These are phyloP conservation scores for Tenualosa ilisha DNA, from an alignment of 2,797 vertebrate species.

Conservation along the genomic window DNA sequence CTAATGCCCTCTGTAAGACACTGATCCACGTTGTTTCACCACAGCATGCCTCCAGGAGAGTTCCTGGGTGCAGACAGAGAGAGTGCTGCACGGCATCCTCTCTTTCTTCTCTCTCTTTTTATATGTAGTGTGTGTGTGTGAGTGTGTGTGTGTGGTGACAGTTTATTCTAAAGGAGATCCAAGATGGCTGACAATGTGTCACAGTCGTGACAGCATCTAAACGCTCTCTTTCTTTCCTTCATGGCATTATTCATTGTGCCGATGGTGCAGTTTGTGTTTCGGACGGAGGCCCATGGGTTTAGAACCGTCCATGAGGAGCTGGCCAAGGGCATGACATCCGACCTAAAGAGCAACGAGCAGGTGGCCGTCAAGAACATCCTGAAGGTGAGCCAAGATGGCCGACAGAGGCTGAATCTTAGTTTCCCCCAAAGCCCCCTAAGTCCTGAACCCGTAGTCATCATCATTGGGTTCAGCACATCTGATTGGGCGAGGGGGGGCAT, in stretches of 20 bases:
- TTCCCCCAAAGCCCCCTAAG: too few relatives aligned
- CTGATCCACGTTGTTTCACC: neutral
- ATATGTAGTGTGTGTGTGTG: neutral
- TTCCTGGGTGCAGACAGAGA: neutral
- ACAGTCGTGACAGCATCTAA: neutral
- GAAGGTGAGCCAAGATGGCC: constrained; percentile 74
- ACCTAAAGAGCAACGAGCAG: constrained; percentile 92
- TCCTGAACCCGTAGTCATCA: too few relatives aligned
- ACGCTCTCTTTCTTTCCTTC: constrained; percentile 14
- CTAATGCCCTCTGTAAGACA: neutral
- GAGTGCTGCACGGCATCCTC: neutral
- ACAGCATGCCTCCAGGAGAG: neutral
- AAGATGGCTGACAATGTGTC: constrained; percentile 1
- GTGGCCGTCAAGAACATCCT: constrained; percentile 85
- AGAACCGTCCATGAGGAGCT: constrained; percentile 93
- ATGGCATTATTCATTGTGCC: neutral
- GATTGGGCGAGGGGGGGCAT: too few relatives aligned
- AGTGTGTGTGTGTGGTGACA: neutral
- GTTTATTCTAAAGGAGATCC: neutral
- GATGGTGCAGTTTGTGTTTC: constrained; percentile 88
- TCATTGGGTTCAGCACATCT: too few relatives aligned
- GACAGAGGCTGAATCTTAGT: neutral
- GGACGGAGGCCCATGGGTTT: constrained; percentile 83
- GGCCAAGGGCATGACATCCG: constrained; percentile 87
- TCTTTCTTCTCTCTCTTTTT: neutral